Base-by-base conservation (phyloP, 2,888 invertebrate species). In the Dynastes maya region DNA sequence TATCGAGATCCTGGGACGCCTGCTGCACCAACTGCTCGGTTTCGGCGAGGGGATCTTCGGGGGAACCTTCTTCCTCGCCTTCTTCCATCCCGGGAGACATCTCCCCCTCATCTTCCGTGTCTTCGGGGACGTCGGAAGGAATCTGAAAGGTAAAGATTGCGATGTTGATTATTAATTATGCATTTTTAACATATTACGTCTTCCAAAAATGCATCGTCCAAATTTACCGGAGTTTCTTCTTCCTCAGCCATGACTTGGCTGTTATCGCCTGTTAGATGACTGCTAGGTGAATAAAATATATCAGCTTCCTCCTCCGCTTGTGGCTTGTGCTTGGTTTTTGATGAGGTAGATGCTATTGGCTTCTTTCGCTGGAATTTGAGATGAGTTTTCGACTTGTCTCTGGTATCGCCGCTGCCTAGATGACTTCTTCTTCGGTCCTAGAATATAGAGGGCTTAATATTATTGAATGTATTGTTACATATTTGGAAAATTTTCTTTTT, bases 21-120 rank as follows among this genome's bases (percentile, higher is more conserved):
- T 85, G 82, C 61, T 85, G 82, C 3, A 87, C 86, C 83, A 88
- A 84, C 68, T 86, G 77, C 81, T 88, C 87, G 0, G 87, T 85
- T 79, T 86, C 86, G 80, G 84, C 82, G 67, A 88, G 79, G n/a
- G 86, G 86, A 79, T 85, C 86, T 27, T 79, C 16, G 9, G 61
- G 32, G 8, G 32, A 9, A 1, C n/a, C 11, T 61, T 63, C 78
- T 16, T 78, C 61, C 4, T n/a, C 11, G 8, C 16, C 29, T 29
- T 3, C 16, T 13, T 55, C 55, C 2, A 6, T 13, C 22, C 6
- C n/a, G 0, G n/a, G 16, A 22, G n/a, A 11, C 40, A 40, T 53
- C 1, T 16, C 79, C 45, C 27, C 58, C 37, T 37, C 80, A 8
- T 45, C 75, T 40, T 80, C 75, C 27, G 53, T 22, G 2, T 65